Evolutionary conservation across 2,888 invertebrate species (phyloP), one percentile per base, ranked within the genome.

Genomic region (Himalopsyche anomala): DNA sequence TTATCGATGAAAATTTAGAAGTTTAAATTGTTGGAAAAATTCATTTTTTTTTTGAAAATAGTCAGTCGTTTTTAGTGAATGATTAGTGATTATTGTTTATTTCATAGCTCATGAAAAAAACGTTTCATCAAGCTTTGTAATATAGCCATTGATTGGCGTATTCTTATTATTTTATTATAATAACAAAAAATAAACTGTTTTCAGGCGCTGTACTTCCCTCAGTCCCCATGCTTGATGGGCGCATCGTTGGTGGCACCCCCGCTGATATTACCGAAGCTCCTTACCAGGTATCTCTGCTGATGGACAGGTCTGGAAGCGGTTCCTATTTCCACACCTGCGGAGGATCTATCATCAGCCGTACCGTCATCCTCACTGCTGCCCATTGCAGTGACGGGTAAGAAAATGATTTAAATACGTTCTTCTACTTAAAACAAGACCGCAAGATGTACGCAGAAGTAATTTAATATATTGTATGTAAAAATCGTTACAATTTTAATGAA

Each of bases 331-430:
- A 92, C 84, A 90, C 90, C 2, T 93, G 93, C 89, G 93, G 93
- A 55, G 92, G 91, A 5, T 90, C 91, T 12, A 89, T 93, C 36
- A 90, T 93, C 42, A 89, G 90, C 8, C 84, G 88, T 4, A 90
- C 89, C 80, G 90, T 91, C 3, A 86, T 91, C 15, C 89, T 93
- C 40, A 92, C 92, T 54, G 93, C 93, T 81, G 93, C 91, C 8
- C 93, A 93, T 88, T 93, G 93, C 88, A 91, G 90, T 81, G 19
- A 15, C 28, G 62, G 51, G 85, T 85, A 85, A 87, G 45, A 28
- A 19, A 36, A 0, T 81, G 38, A 11, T 80, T 42, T 80, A 3
- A 11, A 2, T 19, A 28, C 12, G 5, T 80, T 80, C 8, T 4
- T n/a, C n/a, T 40, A 8, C 6, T 3, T 4, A 5, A 40, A 80